Evolutionary conservation across 2,888 invertebrate genomes (phyloP).

Genomic region (Rotaria sp.): DNA sequence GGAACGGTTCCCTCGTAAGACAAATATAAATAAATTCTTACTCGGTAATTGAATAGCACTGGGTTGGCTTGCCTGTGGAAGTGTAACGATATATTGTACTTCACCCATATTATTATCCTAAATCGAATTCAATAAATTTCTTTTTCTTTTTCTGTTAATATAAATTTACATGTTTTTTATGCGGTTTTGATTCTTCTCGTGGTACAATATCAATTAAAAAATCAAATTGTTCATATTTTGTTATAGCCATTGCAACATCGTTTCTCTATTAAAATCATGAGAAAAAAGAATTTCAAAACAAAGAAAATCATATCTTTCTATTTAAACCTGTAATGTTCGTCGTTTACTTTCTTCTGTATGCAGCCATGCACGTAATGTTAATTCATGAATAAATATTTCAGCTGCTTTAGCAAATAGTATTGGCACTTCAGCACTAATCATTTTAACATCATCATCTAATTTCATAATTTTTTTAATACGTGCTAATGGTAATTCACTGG

Average conservation of each 20-base stretch:
- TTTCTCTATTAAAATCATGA: constrained; percentile 63
- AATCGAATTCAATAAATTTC: not conserved
- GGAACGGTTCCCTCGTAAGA: too few relatives aligned
- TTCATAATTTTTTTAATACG: constrained; percentile 99
- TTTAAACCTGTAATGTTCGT: constrained; percentile 66
- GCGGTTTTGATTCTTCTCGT: constrained; percentile 61
- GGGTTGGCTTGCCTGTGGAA: not conserved
- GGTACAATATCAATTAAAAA: constrained; percentile 98
- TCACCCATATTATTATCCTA: not conserved
- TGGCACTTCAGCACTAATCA: constrained; percentile 97
- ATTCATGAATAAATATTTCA: constrained; percentile 92
- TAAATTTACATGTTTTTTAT: constrained; percentile 32
- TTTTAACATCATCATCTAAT: constrained; percentile 94
- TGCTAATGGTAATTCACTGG: constrained; percentile 85
- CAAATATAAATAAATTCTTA: not conserved
- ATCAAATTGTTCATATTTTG: constrained; percentile 78
- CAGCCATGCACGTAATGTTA: constrained; percentile 87
- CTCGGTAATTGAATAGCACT: constrained; percentile 26
- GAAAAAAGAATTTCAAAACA: not conserved
- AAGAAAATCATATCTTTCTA: not conserved
- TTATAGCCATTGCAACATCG: constrained; percentile 94
- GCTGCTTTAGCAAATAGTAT: constrained; percentile 93
- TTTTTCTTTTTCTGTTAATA: too few relatives aligned
- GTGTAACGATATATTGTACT: constrained; percentile 12
- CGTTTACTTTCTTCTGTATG: constrained; percentile 94